Percentiles rank a stretch among this genome's conserved stretches.
phyloP scores from a whole-genome alignment of 2,888 invertebrate genomes.

The Pachliopta kotzebuea region DNA sequence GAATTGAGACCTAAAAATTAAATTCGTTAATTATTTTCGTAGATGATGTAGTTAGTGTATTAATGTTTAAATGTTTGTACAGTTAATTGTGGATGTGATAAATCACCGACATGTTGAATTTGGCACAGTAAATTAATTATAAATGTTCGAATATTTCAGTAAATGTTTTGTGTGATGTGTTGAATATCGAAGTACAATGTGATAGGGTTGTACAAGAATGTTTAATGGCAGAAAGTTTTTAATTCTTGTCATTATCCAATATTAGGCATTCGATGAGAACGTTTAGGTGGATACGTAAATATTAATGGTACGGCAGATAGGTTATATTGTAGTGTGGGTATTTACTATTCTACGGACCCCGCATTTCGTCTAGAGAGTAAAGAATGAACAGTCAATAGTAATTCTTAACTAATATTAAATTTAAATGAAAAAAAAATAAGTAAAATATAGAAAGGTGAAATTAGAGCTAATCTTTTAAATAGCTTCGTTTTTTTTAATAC shows the following conservation, averaged over 20 bases:
- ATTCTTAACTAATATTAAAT: background rate
- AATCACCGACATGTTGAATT: slow-evolving; percentile 4
- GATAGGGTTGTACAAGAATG: slow-evolving; percentile 14
- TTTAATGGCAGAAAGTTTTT: background rate
- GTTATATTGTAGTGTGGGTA: background rate
- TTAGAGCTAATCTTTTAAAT: background rate
- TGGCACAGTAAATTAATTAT: slow-evolving; percentile 11
- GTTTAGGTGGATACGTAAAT: background rate
- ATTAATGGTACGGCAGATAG: background rate
- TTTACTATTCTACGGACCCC: background rate
- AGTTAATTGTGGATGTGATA: slow-evolving; percentile 10
- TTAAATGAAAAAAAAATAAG: background rate
- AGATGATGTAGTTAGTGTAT: background rate
- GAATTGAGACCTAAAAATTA: slow-evolving; percentile 2
- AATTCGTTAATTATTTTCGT: slow-evolving; percentile 12
- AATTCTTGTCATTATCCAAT: background rate
- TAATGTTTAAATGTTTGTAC: slow-evolving; percentile 5
- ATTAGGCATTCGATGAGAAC: background rate
- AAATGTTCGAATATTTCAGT: slow-evolving; percentile 18
- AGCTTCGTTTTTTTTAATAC: no score
- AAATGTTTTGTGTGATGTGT: slow-evolving; percentile 9
- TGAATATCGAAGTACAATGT: slow-evolving; percentile 22
- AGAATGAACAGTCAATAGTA: background rate
- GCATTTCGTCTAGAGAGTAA: background rate
- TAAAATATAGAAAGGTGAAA: background rate